Conservation (phyloP, 1,140 invertebrate species). For the Tenebrio molitor region DNA sequence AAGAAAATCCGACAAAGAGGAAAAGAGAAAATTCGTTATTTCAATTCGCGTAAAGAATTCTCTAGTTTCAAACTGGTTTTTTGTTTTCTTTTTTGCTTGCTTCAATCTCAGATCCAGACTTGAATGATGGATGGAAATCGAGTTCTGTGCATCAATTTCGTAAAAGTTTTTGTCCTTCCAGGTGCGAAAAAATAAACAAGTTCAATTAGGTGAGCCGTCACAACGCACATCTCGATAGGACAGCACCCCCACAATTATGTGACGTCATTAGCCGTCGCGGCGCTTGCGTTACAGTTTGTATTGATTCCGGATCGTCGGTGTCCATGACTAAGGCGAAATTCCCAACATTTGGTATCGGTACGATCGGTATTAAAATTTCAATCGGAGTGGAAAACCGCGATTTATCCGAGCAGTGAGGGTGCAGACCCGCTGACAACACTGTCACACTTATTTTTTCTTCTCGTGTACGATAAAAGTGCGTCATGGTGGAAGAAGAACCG, state of each 20-base stretch:
- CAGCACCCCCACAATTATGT: conserved; percentile 25
- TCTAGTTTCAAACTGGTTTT: no score
- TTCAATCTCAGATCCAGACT: no score
- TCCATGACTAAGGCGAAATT: conserved; percentile 48
- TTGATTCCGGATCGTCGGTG: conserved; percentile 51
- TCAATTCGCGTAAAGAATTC: no score
- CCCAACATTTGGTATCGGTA: conserved; percentile 37
- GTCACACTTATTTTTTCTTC: no score
- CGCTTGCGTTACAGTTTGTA: conserved; percentile 55
- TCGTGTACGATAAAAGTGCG: no score
- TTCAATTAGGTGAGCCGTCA: conserved; percentile 6
- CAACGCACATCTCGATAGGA: conserved; percentile 1
- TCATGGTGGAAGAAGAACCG: conserved; percentile 60
- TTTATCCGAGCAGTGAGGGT: conserved; percentile 3
- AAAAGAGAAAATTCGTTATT: no score
- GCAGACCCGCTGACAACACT: conserved; percentile 3
- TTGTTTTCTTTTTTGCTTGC: no score
- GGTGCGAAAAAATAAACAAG: not conserved
- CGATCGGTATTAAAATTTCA: conserved; percentile 16
- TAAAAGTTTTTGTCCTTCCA: not conserved
- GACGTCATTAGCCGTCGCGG: conserved; percentile 52
- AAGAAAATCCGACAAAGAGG: no score
- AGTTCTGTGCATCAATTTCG: no score
- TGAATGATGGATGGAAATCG: no score
- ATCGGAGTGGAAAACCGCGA: not conserved